Base-by-base conservation (phyloP, 2,888 invertebrate species). In the Lepas anatifera region DNA sequence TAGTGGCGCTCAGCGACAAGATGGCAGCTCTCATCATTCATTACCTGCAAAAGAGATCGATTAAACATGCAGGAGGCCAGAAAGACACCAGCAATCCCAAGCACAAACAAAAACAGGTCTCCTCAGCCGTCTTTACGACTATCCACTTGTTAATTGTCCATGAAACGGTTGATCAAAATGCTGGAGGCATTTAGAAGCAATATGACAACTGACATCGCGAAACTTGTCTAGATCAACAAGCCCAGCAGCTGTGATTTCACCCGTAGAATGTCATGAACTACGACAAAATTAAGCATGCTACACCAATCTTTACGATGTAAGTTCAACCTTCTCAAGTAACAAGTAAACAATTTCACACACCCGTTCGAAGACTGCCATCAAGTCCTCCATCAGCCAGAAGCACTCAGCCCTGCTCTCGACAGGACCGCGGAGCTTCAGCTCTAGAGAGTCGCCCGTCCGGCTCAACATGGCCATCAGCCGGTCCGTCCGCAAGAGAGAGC, bases 351-450 rank as follows among this genome's bases (percentile, higher is more conserved):
- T n/a, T n/a, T n/a, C 37, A 18, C 37, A 3, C 66, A 85, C 85
- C 78, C 85, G 84, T 75, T 86, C 85, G 35, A 87, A 81, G 66
- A 86, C 83, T 69, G 84, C 83, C 25, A 86, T 79, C 72, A 89
- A 82, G 76, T 89, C 86, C 75, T 87, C 87, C 72, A 89, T 80
- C 77, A 89, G 87, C 75, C 86, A 86, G 77, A 89, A 89, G 76
- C 85, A 85, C 68, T 84, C 83, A 41, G 81, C 78, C 22, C 83
- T 81, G 29, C 82, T 80, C 32, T 84, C 82, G 27, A 81, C 80
- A 37, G 87, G 86, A 63, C 88, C 88, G 2, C 88, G 81, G 27
- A 87, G 85, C 81, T 86, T 86, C 58, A 88, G 81, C 78, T 88
- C 88, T 50, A 88, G 64, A 73, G 80, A 85, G 74, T 85, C 84